Base-by-base conservation (phyloP, 1,140 invertebrate genomes). In the Temnothorax nylanderi region DNA sequence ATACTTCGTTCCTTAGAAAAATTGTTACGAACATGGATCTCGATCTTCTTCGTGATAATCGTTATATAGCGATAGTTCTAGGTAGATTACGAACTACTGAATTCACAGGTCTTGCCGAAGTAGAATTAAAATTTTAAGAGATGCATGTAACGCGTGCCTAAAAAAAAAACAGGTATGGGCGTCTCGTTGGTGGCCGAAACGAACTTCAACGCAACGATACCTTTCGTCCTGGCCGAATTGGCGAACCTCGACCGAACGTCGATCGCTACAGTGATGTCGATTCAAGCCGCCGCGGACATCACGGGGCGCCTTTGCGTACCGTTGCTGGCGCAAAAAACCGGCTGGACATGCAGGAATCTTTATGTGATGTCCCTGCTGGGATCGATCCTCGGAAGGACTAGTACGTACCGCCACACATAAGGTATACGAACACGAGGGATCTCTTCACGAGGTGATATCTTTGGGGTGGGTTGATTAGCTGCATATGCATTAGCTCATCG, bases 191-290 rank as follows among this genome's bases (percentile, higher is more conserved):
- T 88, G 13, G 86, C 89, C 1, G 89, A 92, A 47, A 87, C 94
- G 1, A 95, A 95, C 80, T 92, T 95, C 56, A 93, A 93, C 69
- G 78, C 90, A 3, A 94, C 94, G 92, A 92, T 93, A 41, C 94
- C 94, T 21, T 95, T 95, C 72, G 90, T 95, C 6, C 87, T 95
- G 10, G 74, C 88, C 4, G 94, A 95, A 58, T 75, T 95, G 13
- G 89, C 92, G 2, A 84, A 86, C 0, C 93, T 95, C 11, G 82
- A 91, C 3, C 86, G 89, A n/a, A 85, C 81, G 3, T 89, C 93
- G 7, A 90, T 95, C 32, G 95, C 94, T 0, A 93, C 81, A 4
- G 87, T 94, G 3, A 91, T 94, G 72, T 94, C 93, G 7, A 87
- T 95, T 4, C 94, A 94, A 86, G 93, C 92, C 16, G 75, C 88